Evolutionary conservation across 2,888 invertebrate species (phyloP), one percentile per base, ranked within the genome.

Genomic region (Ditula angustiorana): DNA sequence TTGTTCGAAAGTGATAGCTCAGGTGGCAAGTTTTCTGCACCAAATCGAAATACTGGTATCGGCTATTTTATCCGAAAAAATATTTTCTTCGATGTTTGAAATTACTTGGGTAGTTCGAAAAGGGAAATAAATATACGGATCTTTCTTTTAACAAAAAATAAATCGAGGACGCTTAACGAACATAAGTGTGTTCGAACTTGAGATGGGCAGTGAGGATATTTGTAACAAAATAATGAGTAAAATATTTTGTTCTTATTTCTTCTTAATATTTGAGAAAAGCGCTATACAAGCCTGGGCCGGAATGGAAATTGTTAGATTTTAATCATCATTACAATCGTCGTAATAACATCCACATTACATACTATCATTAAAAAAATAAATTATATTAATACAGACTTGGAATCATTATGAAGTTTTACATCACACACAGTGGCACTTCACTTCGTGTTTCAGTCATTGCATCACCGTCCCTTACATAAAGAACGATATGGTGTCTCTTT

Each of bases 301-400:
- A 37, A 37, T 16, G 35, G 35, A 13, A 37, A 7, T 37, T 37
- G 5, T 7, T 37, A 13, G 35, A 2, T 37, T 7, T 13, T 7
- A 37, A 2, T 3, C 2, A 4, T 33, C 33, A n/a, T n/a, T 33
- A 41, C 19, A 41, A 41, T 41, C 19, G 19, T 41, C 19, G 41
- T 41, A 41, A 41, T 2, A 41, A 19, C 41, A 41, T 19, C 10
- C 35, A 19, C 41, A 41, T 41, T 19, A 41, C 41, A 41, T 19
- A 16, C 52, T 57, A 56, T 63, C 62, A 66, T 62, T 52, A 68
- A 68, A 30, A 68, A 55, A 46, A 56, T 61, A 35, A 62, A 62
- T 50, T 50, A 58, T 30, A 46, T n/a, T n/a, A n/a, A n/a, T n/a
- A n/a, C n/a, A 59, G 41, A 35, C 8, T 8, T 55, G 65, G 60